Evolutionary conservation across 2,113 vertebrate species (phyloP).

Genomic region (Stercorarius parasiticus): DNA sequence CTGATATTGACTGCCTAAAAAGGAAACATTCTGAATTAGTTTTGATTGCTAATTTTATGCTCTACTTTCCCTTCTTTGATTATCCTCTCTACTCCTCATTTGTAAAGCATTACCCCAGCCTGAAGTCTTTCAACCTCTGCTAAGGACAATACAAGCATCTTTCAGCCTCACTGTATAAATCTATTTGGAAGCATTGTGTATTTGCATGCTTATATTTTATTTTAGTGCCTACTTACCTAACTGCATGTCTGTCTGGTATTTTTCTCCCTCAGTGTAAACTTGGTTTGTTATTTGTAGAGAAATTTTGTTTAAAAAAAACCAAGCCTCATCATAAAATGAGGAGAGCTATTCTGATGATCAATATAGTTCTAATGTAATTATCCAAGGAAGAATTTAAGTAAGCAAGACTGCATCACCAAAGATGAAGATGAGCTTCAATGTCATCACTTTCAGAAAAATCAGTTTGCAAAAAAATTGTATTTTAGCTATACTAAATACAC

Average conservation of each 20-base stretch:
- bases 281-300: not conserved
- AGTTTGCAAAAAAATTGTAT: not conserved
- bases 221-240: not conserved
- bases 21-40: not conserved
- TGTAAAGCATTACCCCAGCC: not conserved
- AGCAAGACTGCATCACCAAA: not conserved
- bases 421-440: not conserved
- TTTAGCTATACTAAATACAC: not conserved
- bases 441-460: not conserved
- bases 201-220: not conserved
- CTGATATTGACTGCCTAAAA: not conserved
- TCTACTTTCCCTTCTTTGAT: not conserved
- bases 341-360: not conserved
- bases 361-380: not conserved
- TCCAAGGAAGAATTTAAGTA: not conserved
- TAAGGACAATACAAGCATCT: not conserved
- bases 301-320: not conserved
- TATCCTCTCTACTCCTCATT: not conserved
- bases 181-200: not conserved
- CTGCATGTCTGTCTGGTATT: not conserved
- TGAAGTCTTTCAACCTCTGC: not conserved
- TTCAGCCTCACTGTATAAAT: not conserved
- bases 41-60: not conserved
- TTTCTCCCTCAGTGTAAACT: not conserved
- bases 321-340: not conserved